A percentile compares a stretch with the other conserved stretches of the same genome.
Evolutionary conservation across 2,113 vertebrate genomes (phyloP).

Genomic region (Calyptommatus sinebrachiatus): DNA sequence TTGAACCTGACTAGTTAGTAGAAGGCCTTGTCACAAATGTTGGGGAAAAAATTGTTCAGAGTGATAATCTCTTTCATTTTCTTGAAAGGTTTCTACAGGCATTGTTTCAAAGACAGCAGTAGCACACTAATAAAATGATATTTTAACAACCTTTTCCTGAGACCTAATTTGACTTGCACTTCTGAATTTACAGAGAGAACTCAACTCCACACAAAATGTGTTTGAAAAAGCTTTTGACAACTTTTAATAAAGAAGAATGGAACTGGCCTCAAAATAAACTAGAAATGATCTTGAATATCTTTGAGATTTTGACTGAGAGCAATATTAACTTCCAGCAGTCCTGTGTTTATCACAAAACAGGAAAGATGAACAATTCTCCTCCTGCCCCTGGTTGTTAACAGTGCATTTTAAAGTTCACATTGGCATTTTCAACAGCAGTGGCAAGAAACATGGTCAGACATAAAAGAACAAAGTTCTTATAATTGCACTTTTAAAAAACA

Average conservation of each 20-base stretch:
- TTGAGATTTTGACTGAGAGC: not conserved
- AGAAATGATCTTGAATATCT: not conserved
- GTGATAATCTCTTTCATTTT: not conserved
- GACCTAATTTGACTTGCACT: slow-evolving; percentile 22
- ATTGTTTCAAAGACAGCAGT: slow-evolving; percentile 15
- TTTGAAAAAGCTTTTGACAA: slow-evolving; percentile 22
- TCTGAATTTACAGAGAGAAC: slow-evolving; percentile 22
- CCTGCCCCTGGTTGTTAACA: slow-evolving; percentile 36
- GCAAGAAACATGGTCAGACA: slow-evolving; percentile 17
- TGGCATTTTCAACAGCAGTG: slow-evolving; percentile 47
- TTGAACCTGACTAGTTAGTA: not conserved
- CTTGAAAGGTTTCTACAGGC: not conserved
- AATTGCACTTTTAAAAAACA: slow-evolving; percentile 4
- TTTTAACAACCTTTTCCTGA: slow-evolving; percentile 30
- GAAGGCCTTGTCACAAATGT: not conserved
- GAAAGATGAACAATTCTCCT: slow-evolving; percentile 48
- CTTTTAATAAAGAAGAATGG: slow-evolving; percentile 12
- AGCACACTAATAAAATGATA: not conserved
- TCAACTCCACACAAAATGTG: not conserved
- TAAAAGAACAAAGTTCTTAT: slow-evolving; percentile 31
- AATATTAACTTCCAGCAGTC: slow-evolving; percentile 47
- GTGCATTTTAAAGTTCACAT: slow-evolving; percentile 50
- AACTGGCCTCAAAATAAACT: slow-evolving; percentile 11
- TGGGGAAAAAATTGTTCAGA: not conserved
- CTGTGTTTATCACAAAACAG: slow-evolving; percentile 33